Conservation (phyloP, 2,113 vertebrate genomes). For the Donacobius atricapilla region DNA sequence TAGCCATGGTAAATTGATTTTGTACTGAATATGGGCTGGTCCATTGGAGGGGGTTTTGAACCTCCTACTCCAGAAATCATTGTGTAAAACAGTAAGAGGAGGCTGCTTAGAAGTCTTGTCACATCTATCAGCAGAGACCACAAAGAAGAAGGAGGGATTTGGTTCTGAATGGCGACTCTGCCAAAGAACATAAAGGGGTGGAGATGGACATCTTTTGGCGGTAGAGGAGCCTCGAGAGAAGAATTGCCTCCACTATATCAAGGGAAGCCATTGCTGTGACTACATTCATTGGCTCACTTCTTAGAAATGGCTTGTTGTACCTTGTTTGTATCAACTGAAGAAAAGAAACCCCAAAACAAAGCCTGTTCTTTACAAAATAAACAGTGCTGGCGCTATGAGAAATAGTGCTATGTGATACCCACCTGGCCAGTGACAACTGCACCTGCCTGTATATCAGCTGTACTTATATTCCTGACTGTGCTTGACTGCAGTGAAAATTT, state of each 20-base stretch:
- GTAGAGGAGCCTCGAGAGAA: conserved; percentile 27
- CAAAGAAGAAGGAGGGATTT: conserved; percentile 46
- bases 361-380: neutral
- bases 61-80: conserved; percentile 64
- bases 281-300: neutral
- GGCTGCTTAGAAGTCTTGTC: conserved; percentile 70
- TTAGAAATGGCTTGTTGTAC: neutral
- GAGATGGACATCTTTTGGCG: conserved; percentile 51
- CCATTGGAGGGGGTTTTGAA: conserved; percentile 60
- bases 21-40: conserved; percentile 61
- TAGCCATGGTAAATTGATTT: conserved; percentile 69
- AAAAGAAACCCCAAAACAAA: neutral
- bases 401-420: neutral
- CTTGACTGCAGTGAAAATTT: neutral
- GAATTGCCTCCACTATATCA: conserved; percentile 23
- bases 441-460: neutral
- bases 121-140: conserved; percentile 63
- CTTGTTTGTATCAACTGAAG: neutral
- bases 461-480: neutral
- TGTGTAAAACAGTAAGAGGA: conserved; percentile 62
- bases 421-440: neutral
- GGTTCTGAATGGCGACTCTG: conserved; percentile 63
- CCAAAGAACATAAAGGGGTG: conserved; percentile 62
- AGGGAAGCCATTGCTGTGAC: neutral
- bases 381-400: neutral